Percentiles rank a stretch among this genome's conserved stretches.
Evolutionary conservation across 2,113 vertebrate species (phyloP).

Genomic region (Speoplatyrhinus poulsoni): DNA sequence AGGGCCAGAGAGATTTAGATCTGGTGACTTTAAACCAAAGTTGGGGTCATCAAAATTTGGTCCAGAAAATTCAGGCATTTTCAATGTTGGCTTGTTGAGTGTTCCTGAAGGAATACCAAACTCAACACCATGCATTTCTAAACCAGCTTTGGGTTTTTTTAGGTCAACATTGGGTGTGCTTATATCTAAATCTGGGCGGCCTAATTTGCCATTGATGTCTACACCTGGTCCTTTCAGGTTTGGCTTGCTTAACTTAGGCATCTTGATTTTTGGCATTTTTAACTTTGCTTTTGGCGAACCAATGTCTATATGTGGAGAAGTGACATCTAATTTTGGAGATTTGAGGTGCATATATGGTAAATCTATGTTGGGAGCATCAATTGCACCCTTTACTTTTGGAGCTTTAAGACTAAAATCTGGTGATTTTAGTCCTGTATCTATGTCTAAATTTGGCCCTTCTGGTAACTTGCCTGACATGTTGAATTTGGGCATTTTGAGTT

Average conservation of each 20-base stretch:
- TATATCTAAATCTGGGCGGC: conserved; percentile 14
- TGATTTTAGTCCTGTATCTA: conserved; percentile 1
- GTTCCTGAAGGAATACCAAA: conserved; percentile 9
- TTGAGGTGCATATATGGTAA: conserved; percentile 22
- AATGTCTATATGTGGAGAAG: conserved; percentile 31
- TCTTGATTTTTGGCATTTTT: conserved; percentile 31
- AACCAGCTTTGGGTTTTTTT: conserved; percentile 4
- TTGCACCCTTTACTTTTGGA: conserved; percentile 15
- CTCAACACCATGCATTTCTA: conserved; percentile 16
- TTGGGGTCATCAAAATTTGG: background rate
- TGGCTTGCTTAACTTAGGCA: conserved; percentile 26
- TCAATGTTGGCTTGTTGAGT: conserved; percentile 10
- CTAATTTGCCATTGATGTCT: conserved; percentile 24
- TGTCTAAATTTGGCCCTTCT: conserved; percentile 27
- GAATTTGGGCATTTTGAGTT: conserved; percentile 40
- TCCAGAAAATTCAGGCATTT: background rate
- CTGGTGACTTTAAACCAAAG: no score
- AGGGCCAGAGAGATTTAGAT: background rate
- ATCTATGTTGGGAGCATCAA: conserved; percentile 8
- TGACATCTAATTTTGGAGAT: conserved; percentile 19
- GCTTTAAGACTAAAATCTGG: conserved; percentile 15
- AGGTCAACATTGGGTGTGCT: conserved; percentile 27
- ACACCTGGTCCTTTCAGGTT: conserved; percentile 22
- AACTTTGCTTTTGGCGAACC: conserved; percentile 23
- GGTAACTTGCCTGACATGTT: conserved; percentile 27